Evolutionary conservation across 2,888 invertebrate genomes (phyloP).

Genomic region (Dendrolimus houi): DNA sequence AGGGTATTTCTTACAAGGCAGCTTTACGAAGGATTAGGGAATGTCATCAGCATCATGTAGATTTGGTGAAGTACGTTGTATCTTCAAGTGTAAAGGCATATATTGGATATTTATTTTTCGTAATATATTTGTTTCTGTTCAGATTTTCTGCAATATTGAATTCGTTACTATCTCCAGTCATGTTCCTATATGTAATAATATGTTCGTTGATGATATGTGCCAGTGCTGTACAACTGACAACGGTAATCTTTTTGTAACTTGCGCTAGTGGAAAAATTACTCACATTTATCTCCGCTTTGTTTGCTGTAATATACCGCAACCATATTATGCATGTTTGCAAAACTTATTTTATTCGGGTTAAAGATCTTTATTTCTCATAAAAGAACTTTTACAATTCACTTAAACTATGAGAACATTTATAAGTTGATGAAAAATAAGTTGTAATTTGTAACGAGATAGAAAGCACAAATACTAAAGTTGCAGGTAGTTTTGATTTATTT

Average conservation of each 20-base stretch:
- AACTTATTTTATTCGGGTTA: too few species aligned
- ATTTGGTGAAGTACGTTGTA: constrained; percentile 40
- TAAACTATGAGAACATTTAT: too few species aligned
- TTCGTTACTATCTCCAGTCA: constrained; percentile 53
- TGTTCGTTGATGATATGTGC: constrained; percentile 68
- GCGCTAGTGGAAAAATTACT: too few species aligned
- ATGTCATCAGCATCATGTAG: constrained; percentile 43
- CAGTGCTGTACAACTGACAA: constrained; percentile 53
- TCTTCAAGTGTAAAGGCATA: constrained; percentile 1
- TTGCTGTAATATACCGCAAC: too few species aligned
- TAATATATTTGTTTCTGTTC: constrained; percentile 18
- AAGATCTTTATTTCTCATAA: too few species aligned
- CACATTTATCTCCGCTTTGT: too few species aligned
- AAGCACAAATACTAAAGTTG: too few species aligned
- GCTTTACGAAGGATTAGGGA: constrained; percentile 33
- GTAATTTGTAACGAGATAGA: too few species aligned
- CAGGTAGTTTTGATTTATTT: too few species aligned
- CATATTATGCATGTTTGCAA: too few species aligned
- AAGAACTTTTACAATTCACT: too few species aligned
- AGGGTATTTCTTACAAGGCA: constrained; percentile 20
- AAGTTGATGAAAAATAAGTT: too few species aligned
- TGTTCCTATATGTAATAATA: constrained; percentile 63
- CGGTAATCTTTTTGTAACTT: constrained; percentile 22
- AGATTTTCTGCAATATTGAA: constrained; percentile 51
- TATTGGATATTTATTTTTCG: not conserved